phyloP scores from a whole-genome alignment of 2,113 vertebrate species.

The Capreolus pygargus region DNA sequence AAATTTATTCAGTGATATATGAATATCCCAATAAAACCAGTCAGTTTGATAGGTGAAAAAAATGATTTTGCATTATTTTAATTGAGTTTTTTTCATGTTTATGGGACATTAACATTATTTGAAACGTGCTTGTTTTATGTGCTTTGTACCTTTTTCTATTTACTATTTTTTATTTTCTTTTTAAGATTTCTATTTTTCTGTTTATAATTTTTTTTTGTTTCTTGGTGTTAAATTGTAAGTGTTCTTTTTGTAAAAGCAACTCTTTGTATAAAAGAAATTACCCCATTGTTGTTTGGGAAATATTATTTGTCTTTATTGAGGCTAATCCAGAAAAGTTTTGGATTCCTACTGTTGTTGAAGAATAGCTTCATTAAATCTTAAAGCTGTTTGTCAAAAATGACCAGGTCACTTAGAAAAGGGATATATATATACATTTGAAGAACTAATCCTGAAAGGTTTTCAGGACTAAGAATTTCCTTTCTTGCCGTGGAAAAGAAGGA shows the following conservation, averaged over 20 bases:
- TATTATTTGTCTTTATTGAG: background rate
- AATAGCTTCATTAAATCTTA: background rate
- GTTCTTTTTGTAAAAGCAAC: background rate
- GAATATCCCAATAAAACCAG: background rate
- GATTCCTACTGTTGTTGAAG: background rate
- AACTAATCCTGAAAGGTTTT: background rate
- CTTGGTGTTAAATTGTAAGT: background rate
- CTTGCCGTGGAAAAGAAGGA: background rate
- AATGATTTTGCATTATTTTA: background rate
- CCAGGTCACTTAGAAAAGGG: background rate
- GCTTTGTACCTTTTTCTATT: background rate
- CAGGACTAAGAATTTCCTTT: background rate
- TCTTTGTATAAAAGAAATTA: background rate
- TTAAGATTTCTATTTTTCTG: background rate
- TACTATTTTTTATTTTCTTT: background rate
- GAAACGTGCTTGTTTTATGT: background rate
- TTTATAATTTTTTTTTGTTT: background rate
- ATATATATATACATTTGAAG: background rate
- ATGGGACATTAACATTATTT: background rate
- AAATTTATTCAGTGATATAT: background rate
- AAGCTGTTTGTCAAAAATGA: constrained; percentile 2
- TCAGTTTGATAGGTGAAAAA: background rate
- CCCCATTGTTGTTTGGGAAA: background rate
- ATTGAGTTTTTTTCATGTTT: background rate
- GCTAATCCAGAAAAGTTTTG: background rate